Conservation (phyloP, 2,113 vertebrate genomes). For the Halichoerus grypus region DNA sequence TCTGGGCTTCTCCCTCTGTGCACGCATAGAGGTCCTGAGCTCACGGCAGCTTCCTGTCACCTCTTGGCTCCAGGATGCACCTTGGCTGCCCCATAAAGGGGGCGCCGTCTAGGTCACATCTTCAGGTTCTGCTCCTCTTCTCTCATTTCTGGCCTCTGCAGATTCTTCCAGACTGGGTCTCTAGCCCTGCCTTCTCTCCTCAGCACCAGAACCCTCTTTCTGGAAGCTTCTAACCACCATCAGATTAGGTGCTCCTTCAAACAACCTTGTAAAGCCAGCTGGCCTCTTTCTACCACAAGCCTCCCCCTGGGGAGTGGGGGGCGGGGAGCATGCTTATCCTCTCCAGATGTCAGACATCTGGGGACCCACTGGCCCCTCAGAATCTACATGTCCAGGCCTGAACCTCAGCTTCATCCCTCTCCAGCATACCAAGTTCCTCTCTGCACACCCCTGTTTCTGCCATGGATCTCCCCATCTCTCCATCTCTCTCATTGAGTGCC, state of each 20-base stretch:
- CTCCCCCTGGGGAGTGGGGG: background rate
- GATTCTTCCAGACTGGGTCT: background rate
- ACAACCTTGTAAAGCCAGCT: background rate
- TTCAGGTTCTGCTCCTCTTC: background rate
- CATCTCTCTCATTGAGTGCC: background rate
- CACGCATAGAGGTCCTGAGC: rapidly evolving
- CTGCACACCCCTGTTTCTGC: background rate
- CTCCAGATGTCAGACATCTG: background rate
- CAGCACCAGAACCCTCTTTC: background rate
- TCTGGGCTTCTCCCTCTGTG: background rate
- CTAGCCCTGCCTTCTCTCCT: background rate
- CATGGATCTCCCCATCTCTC: rapidly evolving
- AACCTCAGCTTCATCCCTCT: background rate
- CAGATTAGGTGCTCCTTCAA: background rate
- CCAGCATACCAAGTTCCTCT: background rate
- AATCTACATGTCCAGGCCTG: background rate
- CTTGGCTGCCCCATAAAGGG: background rate
- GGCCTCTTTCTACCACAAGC: background rate
- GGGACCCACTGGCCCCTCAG: background rate
- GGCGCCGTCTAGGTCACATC: background rate
- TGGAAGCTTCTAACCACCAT: background rate
- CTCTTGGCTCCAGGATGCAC: background rate
- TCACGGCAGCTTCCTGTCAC: background rate
- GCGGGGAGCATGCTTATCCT: background rate
- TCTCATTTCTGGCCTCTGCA: background rate